Percentiles rank a stretch among this genome's conserved stretches.
Evolutionary conservation across 2,888 invertebrate species (phyloP).

Genomic region (Listrodromus nycthemerus): DNA sequence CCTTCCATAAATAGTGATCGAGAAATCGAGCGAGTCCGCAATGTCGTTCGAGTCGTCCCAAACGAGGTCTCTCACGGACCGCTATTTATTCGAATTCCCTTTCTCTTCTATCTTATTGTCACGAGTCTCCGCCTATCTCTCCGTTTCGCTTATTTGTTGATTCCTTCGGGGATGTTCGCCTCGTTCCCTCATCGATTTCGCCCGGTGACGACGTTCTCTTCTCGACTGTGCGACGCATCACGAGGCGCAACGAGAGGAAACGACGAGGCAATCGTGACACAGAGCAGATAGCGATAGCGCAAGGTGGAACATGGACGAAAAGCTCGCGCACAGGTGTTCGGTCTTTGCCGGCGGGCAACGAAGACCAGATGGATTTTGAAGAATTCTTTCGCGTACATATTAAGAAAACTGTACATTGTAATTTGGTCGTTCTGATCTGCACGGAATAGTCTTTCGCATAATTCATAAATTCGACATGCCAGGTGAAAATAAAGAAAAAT

Average conservation of each 20-base stretch:
- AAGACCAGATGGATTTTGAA: too few species aligned
- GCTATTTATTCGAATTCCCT: conserved; percentile 5
- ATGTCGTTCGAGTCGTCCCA: conserved; percentile 35
- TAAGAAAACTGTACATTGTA: too few species aligned
- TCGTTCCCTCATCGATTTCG: conserved; percentile 46
- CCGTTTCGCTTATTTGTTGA: conserved; percentile 44
- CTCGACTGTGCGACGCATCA: conserved; percentile 15
- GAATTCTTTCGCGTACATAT: too few species aligned
- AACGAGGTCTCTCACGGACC: not conserved
- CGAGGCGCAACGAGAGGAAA: not conserved
- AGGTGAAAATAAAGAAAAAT: too few species aligned
- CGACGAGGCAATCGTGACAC: not conserved
- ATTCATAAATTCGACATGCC: too few species aligned
- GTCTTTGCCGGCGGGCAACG: too few species aligned
- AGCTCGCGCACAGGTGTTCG: not conserved
- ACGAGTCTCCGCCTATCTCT: not conserved
- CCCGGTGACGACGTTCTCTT: conserved; percentile 27
- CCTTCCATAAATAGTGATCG: conserved; percentile 48
- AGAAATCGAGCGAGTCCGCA: conserved; percentile 44
- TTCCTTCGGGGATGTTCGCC: conserved; percentile 30
- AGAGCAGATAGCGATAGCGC: not conserved
- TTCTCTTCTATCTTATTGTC: not conserved
- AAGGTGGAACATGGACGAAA: not conserved
- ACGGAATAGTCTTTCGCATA: too few species aligned
- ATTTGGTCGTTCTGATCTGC: too few species aligned